Percentiles rank a stretch among this genome's conserved stretches.
Conservation (phyloP, 2,113 vertebrate genomes). For the Forbesichthys agassizii region DNA sequence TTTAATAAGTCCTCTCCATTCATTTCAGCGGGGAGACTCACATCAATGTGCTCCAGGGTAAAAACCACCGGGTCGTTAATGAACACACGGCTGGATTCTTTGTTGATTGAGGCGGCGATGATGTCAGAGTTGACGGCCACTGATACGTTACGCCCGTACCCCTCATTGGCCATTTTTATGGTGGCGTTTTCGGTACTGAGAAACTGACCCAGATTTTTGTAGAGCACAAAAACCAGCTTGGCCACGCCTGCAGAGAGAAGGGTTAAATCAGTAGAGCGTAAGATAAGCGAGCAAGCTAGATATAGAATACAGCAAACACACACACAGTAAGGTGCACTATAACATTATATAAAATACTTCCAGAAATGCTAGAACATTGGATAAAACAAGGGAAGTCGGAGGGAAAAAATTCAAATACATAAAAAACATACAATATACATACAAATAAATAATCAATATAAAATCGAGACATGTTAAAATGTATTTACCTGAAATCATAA, state of each 20-base stretch:
- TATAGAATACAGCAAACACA: not conserved
- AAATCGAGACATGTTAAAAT: no score
- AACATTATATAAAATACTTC: not conserved
- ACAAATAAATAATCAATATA: no score
- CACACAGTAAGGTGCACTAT: not conserved
- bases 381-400: not conserved
- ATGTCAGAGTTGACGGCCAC: constrained; percentile 96
- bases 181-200: constrained; percentile 95
- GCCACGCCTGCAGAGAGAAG: constrained; percentile 82
- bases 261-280: constrained; percentile 13
- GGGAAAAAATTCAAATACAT: constrained; percentile 2
- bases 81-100: constrained; percentile 97
- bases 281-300: not conserved
- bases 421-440: no score
- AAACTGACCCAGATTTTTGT: constrained; percentile 95
- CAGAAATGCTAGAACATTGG: constrained; percentile 19
- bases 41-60: constrained; percentile 94
- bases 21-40: constrained; percentile 81
- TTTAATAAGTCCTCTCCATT: constrained; percentile 72
- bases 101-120: constrained; percentile 97
- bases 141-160: constrained; percentile 84
- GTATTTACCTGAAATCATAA: no score
- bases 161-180: constrained; percentile 87
- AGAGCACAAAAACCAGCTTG: constrained; percentile 97
- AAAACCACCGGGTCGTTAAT: constrained; percentile 97